Evolutionary conservation across 2,113 vertebrate species (phyloP).

Genomic region (Zapornia atra): DNA sequence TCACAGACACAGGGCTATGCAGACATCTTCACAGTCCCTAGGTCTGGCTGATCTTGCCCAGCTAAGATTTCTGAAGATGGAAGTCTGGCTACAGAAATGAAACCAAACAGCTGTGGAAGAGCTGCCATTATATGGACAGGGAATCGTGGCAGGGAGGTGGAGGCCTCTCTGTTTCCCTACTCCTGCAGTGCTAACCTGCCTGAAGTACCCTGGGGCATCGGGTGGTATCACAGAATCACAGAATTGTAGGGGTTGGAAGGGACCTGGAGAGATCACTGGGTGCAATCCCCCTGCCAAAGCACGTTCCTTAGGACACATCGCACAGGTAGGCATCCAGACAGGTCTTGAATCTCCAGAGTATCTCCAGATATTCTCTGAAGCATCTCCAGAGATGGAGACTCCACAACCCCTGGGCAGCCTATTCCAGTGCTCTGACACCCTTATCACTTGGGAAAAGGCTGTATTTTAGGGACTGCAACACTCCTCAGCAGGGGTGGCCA

Average conservation of each 20-base stretch:
- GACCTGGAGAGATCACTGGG: too few species aligned
- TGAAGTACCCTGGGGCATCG: not conserved
- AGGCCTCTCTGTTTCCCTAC: not conserved
- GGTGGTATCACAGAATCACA: not conserved
- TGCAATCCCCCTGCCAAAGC: too few species aligned
- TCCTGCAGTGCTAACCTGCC: not conserved
- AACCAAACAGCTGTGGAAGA: not conserved
- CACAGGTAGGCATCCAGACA: too few species aligned
- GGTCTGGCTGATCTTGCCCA: not conserved
- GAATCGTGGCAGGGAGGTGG: rapidly evolving
- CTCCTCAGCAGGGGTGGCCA: not conserved
- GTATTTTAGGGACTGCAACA: not conserved
- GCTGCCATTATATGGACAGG: not conserved
- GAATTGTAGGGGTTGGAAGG: too few species aligned
- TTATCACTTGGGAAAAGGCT: not conserved
- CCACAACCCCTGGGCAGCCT: too few species aligned
- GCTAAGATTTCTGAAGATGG: not conserved
- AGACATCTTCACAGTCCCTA: not conserved
- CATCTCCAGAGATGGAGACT: too few species aligned
- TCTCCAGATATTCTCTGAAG: too few species aligned
- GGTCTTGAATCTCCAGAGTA: too few species aligned
- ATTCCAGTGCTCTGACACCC: too few species aligned
- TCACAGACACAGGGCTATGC: not conserved
- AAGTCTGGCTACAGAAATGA: not conserved
- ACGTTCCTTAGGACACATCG: too few species aligned